Conservation (phyloP, 2,113 vertebrate species). For the Mesoclemmys tuberculata region DNA sequence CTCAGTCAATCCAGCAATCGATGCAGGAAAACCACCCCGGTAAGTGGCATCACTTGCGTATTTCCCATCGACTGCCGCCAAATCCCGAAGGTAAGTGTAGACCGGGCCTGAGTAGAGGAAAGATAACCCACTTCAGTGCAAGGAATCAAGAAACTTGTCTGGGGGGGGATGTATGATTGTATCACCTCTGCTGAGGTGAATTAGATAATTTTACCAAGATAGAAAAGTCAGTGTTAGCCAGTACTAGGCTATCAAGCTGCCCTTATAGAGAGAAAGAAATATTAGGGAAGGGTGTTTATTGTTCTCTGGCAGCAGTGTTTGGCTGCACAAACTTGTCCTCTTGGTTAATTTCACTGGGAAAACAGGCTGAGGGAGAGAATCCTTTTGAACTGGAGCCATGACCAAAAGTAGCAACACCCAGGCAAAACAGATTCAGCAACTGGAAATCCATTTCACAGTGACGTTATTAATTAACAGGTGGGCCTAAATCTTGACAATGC, state of each 20-base stretch:
- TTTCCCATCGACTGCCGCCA: no score
- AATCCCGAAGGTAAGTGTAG: no score
- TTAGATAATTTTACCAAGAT: not conserved
- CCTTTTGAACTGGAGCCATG: not conserved
- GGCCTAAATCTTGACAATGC: not conserved
- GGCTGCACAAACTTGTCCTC: not conserved
- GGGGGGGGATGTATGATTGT: not conserved
- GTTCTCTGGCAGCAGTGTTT: not conserved
- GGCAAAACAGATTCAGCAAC: not conserved
- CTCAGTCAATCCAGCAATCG: no score
- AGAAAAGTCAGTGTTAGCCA: not conserved
- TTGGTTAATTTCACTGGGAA: not conserved
- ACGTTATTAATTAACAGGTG: not conserved
- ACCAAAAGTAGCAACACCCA: not conserved
- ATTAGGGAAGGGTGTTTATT: not conserved
- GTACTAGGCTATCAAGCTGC: not conserved
- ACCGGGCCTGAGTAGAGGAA: no score
- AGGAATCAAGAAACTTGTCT: not conserved
- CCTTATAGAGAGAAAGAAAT: not conserved
- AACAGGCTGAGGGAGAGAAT: not conserved
- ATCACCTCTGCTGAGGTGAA: not conserved
- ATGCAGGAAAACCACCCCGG: no score
- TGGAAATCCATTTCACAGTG: not conserved
- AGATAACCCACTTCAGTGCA: not conserved
- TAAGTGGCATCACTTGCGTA: no score